Conservation (phyloP, 2,797 vertebrate genomes). For the Jordanella pulchra region DNA sequence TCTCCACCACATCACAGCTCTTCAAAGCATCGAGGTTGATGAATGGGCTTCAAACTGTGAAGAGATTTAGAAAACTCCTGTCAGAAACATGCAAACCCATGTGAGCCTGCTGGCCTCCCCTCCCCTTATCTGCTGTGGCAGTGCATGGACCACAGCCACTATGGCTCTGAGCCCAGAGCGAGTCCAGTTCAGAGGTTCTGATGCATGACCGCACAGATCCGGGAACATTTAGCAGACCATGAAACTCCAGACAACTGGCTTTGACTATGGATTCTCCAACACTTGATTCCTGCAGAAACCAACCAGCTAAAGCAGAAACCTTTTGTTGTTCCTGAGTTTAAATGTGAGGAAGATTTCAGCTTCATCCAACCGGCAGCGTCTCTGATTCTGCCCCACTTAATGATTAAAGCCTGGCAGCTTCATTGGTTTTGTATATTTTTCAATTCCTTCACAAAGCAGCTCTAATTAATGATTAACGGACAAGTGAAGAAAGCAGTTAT, state of each 20-base stretch:
- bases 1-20: no score
- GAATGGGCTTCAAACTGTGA: background rate
- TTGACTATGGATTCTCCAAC: background rate
- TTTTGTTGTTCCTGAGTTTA: background rate
- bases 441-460: slow-evolving; percentile 9
- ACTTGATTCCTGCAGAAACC: background rate
- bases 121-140: slow-evolving; percentile 2
- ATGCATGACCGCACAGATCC: slow-evolving; percentile 1
- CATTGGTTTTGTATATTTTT: background rate
- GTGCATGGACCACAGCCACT: slow-evolving; percentile 20
- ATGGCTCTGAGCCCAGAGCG: slow-evolving; percentile 23
- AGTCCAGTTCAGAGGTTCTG: slow-evolving; percentile 28
- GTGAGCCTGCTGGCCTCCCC: slow-evolving; percentile 8
- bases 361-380: background rate
- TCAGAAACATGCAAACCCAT: background rate
- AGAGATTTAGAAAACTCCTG: slow-evolving; percentile 14
- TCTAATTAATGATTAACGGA: slow-evolving; percentile 26
- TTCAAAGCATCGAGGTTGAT: no score
- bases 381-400: background rate
- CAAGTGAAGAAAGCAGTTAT: slow-evolving; percentile 1
- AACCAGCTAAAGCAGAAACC: background rate
- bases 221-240: slow-evolving; percentile 18
- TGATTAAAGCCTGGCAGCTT: slow-evolving; percentile 9
- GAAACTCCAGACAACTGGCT: background rate
- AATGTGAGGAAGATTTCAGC: background rate